Evolutionary conservation across 2,113 vertebrate species (phyloP).

Genomic region (Plectropomus leopardus): DNA sequence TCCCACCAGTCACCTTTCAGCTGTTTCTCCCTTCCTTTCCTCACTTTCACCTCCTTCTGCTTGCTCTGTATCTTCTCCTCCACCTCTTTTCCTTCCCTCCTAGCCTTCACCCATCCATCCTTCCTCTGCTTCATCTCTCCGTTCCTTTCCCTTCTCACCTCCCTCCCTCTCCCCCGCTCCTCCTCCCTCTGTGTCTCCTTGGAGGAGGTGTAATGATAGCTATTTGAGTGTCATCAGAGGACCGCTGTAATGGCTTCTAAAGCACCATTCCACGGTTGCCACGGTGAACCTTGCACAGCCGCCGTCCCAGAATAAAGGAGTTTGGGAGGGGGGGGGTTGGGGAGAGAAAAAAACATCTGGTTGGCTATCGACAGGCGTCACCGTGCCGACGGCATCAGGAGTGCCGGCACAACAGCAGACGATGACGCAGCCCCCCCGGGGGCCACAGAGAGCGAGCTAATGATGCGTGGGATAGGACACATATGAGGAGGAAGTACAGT

Average conservation of each 20-base stretch:
- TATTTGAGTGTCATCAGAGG: slow-evolving; percentile 89
- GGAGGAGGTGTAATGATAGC: slow-evolving; percentile 89
- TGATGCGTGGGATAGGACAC: slow-evolving; percentile 85
- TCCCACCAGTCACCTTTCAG: slow-evolving; percentile 53
- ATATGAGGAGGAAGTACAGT: slow-evolving; percentile 80
- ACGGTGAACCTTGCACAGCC: slow-evolving; percentile 85
- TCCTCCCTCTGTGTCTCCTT: slow-evolving; percentile 74
- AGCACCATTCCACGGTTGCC: slow-evolving; percentile 86
- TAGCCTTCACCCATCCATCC: slow-evolving; percentile 22
- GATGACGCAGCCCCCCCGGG: slow-evolving; percentile 77
- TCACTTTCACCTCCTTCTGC: slow-evolving; percentile 28
- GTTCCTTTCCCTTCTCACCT: neutral
- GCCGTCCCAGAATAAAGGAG: slow-evolving; percentile 73
- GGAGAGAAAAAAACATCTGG: slow-evolving; percentile 72
- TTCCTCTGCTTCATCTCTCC: slow-evolving; percentile 40
- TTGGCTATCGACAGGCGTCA: slow-evolving; percentile 77
- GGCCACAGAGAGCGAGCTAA: slow-evolving; percentile 79
- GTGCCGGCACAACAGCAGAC: slow-evolving; percentile 76
- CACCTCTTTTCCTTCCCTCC: slow-evolving; percentile 9
- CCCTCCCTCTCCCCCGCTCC: slow-evolving; percentile 15
- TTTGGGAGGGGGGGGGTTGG: slow-evolving; percentile 14
- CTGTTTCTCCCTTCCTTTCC: slow-evolving; percentile 6
- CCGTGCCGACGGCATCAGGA: slow-evolving; percentile 67
- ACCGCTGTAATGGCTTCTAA: slow-evolving; percentile 87
- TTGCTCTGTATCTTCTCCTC: slow-evolving; percentile 24